Base-by-base conservation (phyloP, 2,888 invertebrate species). In the Ectemnius cavifrons region DNA sequence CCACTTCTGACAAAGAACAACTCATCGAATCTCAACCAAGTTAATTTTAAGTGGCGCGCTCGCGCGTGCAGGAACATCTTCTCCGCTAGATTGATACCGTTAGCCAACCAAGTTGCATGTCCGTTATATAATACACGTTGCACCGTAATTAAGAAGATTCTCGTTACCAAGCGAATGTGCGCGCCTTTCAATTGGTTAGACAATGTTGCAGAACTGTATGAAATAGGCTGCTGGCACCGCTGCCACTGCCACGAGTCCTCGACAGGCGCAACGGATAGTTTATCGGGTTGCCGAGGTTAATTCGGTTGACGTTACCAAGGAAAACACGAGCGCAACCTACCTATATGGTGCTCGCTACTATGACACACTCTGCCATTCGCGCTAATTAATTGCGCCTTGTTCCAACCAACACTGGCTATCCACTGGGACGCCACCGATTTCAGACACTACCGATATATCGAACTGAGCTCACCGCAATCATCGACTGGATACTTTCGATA, bases 121-220 rank as follows among this genome's bases (percentile, higher is more conserved):
- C 14, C 56, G 70, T 81, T 82, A 74, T 58, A 72, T 72, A 76
- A 81, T 79, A 72, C 61, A 60, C 45, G 46, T 61, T 59, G 46
- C 52, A 20, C 13, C 57, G 62, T 18, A 61, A 74, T 70, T 57
- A 60, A 58, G 65, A 58, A 52, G 65, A 60, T 60, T 56, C 16
- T 63, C 63, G 58, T 62, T 27, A 52, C n/a, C 23, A n/a, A 58
- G 57, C n/a, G 63, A 47, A 46, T 4, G 52, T 2, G 52, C 16
- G 63, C 61, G 62, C 79, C 65, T 70, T 67, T 72, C 82, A 82
- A 81, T 82, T 79, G 47, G 27, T 63, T n/a, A 16, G n/a, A 82
- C 75, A 75, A 82, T 79, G 75, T 81, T 73, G 63, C 74, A 58
- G 71, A 69, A 64, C 56, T 67, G 47, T 20, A 49, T 59, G 37